phyloP scores from a whole-genome alignment of 2,797 vertebrate genomes.

The Arrhamphus sclerolepis region DNA sequence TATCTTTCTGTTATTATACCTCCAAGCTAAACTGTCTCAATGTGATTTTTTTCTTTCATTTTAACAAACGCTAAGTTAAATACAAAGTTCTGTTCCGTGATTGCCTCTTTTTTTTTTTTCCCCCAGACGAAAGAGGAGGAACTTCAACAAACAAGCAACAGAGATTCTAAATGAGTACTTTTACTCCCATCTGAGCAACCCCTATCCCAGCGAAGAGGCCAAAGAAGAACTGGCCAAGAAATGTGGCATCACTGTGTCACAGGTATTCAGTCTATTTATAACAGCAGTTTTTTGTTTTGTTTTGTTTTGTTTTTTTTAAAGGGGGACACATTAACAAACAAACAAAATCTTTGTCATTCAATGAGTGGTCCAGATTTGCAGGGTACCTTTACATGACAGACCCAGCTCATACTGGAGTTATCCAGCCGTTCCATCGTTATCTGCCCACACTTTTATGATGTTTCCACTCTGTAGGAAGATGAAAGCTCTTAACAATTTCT shows the following conservation, averaged over 20 bases:
- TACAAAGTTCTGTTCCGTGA: background rate
- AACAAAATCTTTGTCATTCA: background rate
- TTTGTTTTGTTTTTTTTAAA: too few species aligned
- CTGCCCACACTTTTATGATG: too few species aligned
- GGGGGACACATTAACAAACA: background rate
- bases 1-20: background rate
- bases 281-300: background rate
- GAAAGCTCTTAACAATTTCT: too few species aligned
- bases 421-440: too few species aligned
- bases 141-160: constrained; percentile 99
- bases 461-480: too few species aligned
- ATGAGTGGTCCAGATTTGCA: too few species aligned
- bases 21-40: background rate
- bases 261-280: constrained; percentile 81
- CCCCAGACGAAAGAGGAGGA: constrained; percentile 97
- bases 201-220: constrained; percentile 99
- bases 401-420: too few species aligned
- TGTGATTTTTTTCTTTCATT: background rate
- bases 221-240: constrained; percentile 99
- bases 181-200: constrained; percentile 99
- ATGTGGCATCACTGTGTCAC: constrained; percentile 98
- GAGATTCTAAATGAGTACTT: constrained; percentile 99
- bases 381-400: too few species aligned
- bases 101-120: background rate
- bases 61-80: too few species aligned